Evolutionary conservation across 92 coral and sea anemone species (phyloP).

Genomic region (Ricordea florida): DNA sequence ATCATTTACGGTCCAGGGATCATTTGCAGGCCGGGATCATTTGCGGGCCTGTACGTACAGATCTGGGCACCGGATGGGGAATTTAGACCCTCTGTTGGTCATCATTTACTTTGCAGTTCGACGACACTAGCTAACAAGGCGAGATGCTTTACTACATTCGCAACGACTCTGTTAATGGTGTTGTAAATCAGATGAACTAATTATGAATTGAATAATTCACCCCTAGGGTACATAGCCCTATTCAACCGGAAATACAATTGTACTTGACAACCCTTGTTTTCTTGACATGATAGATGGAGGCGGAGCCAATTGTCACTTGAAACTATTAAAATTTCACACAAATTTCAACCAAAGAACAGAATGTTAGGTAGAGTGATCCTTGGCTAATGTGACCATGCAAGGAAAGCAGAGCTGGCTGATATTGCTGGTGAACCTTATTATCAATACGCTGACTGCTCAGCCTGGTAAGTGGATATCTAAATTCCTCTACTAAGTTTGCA

Average conservation of each 20-base stretch:
- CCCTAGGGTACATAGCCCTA: conserved; percentile 44
- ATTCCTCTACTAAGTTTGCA: conserved; percentile 26
- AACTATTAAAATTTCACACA: conserved; percentile 65
- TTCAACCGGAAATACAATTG: conserved; percentile 65
- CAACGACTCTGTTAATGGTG: background rate
- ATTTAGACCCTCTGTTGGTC: too few species aligned
- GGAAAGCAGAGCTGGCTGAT: conserved; percentile 48
- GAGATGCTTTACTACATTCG: background rate
- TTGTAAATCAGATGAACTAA: conserved; percentile 3
- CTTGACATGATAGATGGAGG: conserved; percentile 73
- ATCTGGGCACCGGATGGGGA: too few species aligned
- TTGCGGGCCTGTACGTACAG: too few species aligned
- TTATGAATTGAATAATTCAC: conserved; percentile 26
- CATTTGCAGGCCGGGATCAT: too few species aligned
- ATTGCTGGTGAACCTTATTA: conserved; percentile 41
- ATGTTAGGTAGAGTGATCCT: conserved; percentile 8
- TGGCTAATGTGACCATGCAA: conserved; percentile 47
- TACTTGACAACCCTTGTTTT: conserved; percentile 62
- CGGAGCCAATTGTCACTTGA: conserved; percentile 76
- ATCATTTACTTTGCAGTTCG: background rate
- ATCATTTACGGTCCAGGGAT: too few species aligned
- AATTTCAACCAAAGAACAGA: conserved; percentile 46
- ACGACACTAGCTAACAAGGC: background rate
- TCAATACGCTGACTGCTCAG: conserved; percentile 50
- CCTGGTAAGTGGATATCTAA: conserved; percentile 66